Evolutionary conservation across 2,113 vertebrate species (phyloP).

Genomic region (Pachycephala philippinensis): DNA sequence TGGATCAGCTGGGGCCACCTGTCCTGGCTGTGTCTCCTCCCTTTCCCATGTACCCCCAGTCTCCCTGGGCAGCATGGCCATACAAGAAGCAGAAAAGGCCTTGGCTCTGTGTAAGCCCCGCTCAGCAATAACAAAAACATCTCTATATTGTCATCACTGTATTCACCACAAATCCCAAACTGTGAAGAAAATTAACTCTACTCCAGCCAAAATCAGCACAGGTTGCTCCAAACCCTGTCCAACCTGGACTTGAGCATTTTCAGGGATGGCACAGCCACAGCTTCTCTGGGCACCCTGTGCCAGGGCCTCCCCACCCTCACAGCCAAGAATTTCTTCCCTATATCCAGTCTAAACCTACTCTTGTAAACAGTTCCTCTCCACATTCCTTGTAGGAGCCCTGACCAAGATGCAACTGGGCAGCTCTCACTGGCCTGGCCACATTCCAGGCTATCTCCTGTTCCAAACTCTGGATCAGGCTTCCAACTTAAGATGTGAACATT

Average conservation of each 20-base stretch:
- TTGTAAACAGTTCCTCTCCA: not conserved
- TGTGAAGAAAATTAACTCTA: not conserved
- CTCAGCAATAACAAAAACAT: not conserved
- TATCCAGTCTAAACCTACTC: not conserved
- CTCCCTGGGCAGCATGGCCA: not conserved
- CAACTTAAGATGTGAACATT: not conserved
- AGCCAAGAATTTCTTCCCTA: not conserved
- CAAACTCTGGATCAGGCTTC: not conserved
- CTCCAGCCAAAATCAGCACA: not conserved
- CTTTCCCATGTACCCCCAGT: not conserved
- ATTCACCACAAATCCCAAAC: not conserved
- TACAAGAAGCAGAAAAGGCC: not conserved
- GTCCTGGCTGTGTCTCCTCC: not conserved
- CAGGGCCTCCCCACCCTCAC: not conserved
- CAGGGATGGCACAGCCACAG: not conserved
- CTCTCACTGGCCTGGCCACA: rapidly evolving
- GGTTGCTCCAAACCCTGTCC: not conserved
- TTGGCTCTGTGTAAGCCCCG: not conserved
- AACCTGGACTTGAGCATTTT: not conserved
- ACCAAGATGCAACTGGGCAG: not conserved
- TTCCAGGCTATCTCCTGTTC: not conserved
- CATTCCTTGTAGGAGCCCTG: not conserved
- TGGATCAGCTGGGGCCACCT: not conserved
- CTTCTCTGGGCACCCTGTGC: not conserved
- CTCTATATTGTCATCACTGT: not conserved